Conservation (phyloP, 2,113 vertebrate species). For the Aythya baeri region DNA sequence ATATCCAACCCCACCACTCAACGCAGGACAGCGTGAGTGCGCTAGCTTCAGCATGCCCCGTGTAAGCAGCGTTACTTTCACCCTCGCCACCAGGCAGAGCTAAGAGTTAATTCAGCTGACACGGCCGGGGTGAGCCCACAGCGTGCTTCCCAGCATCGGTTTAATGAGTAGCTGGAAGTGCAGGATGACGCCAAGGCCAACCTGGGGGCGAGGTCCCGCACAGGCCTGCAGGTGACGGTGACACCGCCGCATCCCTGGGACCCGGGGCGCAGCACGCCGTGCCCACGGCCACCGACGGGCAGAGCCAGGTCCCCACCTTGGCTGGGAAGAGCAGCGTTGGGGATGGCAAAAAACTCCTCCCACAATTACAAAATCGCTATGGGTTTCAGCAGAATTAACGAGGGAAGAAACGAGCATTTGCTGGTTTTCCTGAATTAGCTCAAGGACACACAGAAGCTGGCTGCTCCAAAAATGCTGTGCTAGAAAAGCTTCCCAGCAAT, state of each 20-base stretch:
- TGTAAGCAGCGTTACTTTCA: accelerated
- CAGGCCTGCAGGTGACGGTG: not conserved
- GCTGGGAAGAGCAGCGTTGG: accelerated
- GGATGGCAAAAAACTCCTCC: not conserved
- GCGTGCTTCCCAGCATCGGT: accelerated
- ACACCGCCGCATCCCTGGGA: too few relatives aligned
- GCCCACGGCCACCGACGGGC: not conserved
- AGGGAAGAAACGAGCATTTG: not conserved
- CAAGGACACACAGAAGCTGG: not conserved
- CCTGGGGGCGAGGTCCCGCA: not conserved
- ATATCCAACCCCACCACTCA: not conserved
- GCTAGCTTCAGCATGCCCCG: not conserved
- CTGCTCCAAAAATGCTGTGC: accelerated
- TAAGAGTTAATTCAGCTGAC: accelerated
- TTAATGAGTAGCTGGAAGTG: not conserved
- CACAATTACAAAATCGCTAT: not conserved
- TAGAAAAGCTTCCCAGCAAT: not conserved
- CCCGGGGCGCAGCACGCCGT: not conserved
- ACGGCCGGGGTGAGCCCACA: not conserved
- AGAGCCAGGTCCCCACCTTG: not conserved
- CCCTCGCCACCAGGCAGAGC: not conserved
- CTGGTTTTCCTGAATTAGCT: not conserved
- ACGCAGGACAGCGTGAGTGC: not conserved
- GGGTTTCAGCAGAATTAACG: not conserved
- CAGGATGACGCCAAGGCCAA: not conserved